phyloP scores from a whole-genome alignment of 1,140 invertebrate genomes.

The Cydia strobilella region DNA sequence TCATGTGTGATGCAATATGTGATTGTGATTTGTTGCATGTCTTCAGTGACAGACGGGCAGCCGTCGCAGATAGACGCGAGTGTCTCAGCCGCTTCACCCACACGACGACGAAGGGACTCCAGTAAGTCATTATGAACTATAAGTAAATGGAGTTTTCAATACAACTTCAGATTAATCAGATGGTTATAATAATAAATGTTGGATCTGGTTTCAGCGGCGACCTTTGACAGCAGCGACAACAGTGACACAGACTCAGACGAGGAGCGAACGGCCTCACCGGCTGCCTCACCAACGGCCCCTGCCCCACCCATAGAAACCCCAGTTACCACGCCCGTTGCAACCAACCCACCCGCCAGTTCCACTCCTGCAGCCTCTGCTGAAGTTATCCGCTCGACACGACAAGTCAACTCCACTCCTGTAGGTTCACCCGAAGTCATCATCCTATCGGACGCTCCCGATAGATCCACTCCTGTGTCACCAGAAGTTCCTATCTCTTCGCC shows the following conservation, averaged over 20 bases:
- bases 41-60: slow-evolving; percentile 10
- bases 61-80: slow-evolving; percentile 34
- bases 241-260: slow-evolving; percentile 55
- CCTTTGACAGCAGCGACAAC: slow-evolving; percentile 66
- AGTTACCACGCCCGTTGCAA: not conserved
- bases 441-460: not conserved
- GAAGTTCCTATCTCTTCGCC: not conserved
- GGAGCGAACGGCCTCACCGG: slow-evolving; percentile 20
- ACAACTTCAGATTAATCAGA: not conserved
- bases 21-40: not conserved
- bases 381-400: not conserved
- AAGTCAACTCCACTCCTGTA: not conserved
- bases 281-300: not conserved
- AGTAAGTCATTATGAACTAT: slow-evolving; percentile 32
- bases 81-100: slow-evolving; percentile 20
- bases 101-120: slow-evolving; percentile 33
- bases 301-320: slow-evolving; percentile 13
- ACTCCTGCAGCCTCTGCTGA: not conserved
- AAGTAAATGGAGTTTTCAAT: not conserved
- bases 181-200: not conserved
- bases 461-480: not conserved
- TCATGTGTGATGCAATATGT: too few relatives aligned
- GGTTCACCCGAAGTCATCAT: not conserved
- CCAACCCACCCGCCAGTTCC: not conserved
- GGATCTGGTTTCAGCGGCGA: slow-evolving; percentile 46